These are phyloP conservation scores for Fregetta grallaria DNA, from an alignment of 2,113 vertebrate species.

Conservation along the genomic window DNA sequence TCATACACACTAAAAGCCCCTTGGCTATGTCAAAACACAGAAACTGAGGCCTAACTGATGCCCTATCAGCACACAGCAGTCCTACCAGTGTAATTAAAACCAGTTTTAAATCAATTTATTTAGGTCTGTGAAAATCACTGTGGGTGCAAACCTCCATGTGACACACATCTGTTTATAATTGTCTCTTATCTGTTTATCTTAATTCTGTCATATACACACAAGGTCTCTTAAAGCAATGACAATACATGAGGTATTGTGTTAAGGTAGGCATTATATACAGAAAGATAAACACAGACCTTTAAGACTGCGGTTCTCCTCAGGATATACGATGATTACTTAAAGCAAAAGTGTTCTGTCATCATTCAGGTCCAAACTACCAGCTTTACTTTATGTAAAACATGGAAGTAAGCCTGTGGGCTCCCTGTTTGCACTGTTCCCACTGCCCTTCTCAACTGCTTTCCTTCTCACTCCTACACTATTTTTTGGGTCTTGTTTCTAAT, in stretches of 20 bases:
- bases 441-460: neutral
- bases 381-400: neutral
- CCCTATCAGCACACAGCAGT: neutral
- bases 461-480: neutral
- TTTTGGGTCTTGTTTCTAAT: neutral
- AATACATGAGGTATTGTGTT: neutral
- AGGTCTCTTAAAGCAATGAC: neutral
- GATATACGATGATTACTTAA: neutral
- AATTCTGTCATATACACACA: neutral
- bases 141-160: neutral
- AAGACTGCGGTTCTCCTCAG: neutral
- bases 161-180: conserved; percentile 2
- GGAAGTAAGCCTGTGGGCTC: neutral
- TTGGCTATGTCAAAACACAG: conserved; percentile 29
- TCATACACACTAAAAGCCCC: neutral
- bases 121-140: neutral
- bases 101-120: conserved; percentile 17
- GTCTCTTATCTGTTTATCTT: neutral
- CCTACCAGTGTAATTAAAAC: conserved; percentile 18
- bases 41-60: neutral
- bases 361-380: neutral
- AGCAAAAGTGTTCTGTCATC: neutral
- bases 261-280: neutral
- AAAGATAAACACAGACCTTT: neutral
- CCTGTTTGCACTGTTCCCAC: neutral